Evolutionary conservation across 2,113 vertebrate genomes (phyloP).

Genomic region (Planiliza haematocheilus): DNA sequence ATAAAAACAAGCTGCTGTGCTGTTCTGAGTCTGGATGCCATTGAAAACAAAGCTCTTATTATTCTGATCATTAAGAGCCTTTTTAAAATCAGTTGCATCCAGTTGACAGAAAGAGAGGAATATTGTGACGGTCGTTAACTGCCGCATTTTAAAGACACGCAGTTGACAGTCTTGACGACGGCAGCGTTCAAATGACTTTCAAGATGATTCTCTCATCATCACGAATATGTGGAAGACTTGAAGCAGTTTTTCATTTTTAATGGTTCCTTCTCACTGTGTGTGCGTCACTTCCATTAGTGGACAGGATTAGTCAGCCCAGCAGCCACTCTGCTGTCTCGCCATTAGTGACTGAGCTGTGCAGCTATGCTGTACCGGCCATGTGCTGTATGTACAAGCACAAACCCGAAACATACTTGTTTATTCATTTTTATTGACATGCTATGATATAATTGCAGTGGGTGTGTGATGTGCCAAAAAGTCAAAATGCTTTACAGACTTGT

Average conservation of each 20-base stretch:
- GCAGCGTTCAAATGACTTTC: slow-evolving; percentile 35
- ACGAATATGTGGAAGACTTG: slow-evolving; percentile 7
- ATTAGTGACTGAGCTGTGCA: background rate
- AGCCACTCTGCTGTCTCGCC: background rate
- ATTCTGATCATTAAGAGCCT: slow-evolving; percentile 47
- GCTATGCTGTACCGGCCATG: too few species aligned
- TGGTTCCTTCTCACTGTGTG: background rate
- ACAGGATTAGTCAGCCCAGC: background rate
- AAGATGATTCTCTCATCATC: slow-evolving; percentile 32
- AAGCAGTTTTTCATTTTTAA: slow-evolving; percentile 5
- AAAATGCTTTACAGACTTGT: too few species aligned
- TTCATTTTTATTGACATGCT: too few species aligned
- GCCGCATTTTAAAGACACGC: slow-evolving; percentile 9
- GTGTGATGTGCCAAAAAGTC: too few species aligned
- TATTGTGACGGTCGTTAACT: slow-evolving; percentile 43
- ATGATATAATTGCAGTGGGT: too few species aligned
- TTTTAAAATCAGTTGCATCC: slow-evolving; percentile 31
- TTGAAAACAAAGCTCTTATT: slow-evolving; percentile 28
- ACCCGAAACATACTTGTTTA: too few species aligned
- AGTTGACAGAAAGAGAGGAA: slow-evolving; percentile 27
- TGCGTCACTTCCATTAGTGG: background rate
- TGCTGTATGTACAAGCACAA: too few species aligned
- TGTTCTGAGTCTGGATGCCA: slow-evolving; percentile 12
- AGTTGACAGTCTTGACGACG: slow-evolving; percentile 29
- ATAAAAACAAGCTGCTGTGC: background rate